Base-by-base conservation (phyloP, 2,797 vertebrate genomes). In the Sebastes flavidus region DNA sequence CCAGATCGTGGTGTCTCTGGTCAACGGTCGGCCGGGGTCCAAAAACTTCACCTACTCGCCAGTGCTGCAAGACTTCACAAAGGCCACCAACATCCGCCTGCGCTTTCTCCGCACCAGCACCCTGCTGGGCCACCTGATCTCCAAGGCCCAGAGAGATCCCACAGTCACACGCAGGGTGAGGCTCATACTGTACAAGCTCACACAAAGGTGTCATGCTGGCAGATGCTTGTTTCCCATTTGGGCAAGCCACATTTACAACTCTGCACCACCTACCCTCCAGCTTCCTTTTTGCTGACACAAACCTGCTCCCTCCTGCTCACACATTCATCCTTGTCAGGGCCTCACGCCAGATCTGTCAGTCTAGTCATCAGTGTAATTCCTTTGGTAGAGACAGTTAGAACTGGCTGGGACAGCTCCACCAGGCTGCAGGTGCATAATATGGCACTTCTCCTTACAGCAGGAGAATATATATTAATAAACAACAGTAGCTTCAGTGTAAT, bases 71-170 rank as follows among this genome's bases (percentile, higher is more conserved):
- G 96, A 98, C 58, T 98, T 99, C 92, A 99, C 97, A 9, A 97
- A 96, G 87, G 98, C 97, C 65, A 98, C 97, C 61, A 97, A 97
- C 88, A 97, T 99, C 72, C 97, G 97, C 55, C 94, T 99, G 70
- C 93, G 65, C 76, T 98, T 99, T 81, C 97, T 98, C 16, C 95
- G 96, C 78, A 98, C 97, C 61, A 98, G 93, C 85, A 99, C 97
- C 0, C 95, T 99, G 36, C 95, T 98, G 29, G 98, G 97, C 49
- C 97, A 99, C 82, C 94, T 98, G 78, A 97, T 98, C 84, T 97
- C 97, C 32, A 98, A 99, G 93, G 95, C 97, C 32, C 96, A 97
- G 74, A 92, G 94, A 77, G 98, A 99, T 77, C 97, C 97, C 54
- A 97, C 96, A 0, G 97, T 99, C 84, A 98, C 97, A 11, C 96